A percentile compares a stretch with the other conserved stretches of the same genome.
Conservation (phyloP, 2,797 vertebrate species). For the Philypnodon macrostomus region DNA sequence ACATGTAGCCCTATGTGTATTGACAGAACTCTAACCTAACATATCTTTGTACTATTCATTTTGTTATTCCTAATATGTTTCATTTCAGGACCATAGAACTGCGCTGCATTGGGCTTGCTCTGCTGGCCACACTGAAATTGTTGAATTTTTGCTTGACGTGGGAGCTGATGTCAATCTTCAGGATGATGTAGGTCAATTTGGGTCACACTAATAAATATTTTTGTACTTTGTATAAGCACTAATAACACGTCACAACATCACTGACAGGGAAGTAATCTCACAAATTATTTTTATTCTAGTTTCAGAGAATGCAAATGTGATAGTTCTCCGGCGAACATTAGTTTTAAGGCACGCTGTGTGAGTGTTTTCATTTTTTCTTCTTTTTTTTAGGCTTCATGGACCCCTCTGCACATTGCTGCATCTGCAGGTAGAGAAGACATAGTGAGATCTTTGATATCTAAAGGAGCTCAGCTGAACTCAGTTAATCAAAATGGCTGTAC, state of each 20-base stretch:
- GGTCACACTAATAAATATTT: too few relatives aligned
- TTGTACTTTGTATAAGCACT: too few relatives aligned
- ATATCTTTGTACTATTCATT: too few relatives aligned
- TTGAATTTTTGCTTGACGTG: slow-evolving; percentile 84
- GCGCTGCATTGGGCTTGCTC: slow-evolving; percentile 96
- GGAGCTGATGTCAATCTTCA: slow-evolving; percentile 87
- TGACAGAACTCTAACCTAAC: too few relatives aligned
- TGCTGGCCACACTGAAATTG: slow-evolving; percentile 87
- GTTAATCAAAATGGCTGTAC: slow-evolving; percentile 95
- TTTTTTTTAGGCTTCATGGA: slow-evolving; percentile 84
- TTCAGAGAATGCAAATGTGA: too few relatives aligned
- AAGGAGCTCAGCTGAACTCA: slow-evolving; percentile 88
- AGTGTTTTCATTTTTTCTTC: too few relatives aligned
- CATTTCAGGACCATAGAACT: slow-evolving; percentile 82
- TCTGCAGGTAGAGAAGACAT: slow-evolving; percentile 94
- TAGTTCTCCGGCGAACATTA: background rate
- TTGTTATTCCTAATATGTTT: too few relatives aligned
- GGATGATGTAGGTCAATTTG: slow-evolving; percentile 89
- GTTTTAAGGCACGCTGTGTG: background rate
- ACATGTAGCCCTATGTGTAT: too few relatives aligned
- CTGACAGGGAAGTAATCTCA: too few relatives aligned
- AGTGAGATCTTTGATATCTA: slow-evolving; percentile 84
- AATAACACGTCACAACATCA: too few relatives aligned
- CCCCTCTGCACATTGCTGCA: slow-evolving; percentile 92
- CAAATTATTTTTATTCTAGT: too few relatives aligned